Conservation (phyloP, 2,888 invertebrate genomes). For the Heliconius ethilla region DNA sequence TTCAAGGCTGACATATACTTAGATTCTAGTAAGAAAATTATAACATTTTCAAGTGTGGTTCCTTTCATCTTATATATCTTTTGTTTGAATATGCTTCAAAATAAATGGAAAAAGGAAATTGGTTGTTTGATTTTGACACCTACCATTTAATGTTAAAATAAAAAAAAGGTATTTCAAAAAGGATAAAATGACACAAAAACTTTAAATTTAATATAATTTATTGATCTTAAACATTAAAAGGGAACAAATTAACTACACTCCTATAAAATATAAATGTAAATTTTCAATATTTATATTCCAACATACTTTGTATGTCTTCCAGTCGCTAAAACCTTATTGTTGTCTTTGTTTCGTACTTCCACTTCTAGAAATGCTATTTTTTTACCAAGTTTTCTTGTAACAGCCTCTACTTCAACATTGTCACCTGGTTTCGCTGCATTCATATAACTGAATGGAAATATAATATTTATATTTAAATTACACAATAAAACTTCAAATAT, state of each 20-base stretch:
- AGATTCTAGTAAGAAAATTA: neutral
- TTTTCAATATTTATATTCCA: slow-evolving; percentile 49
- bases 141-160: neutral
- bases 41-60: neutral
- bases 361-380: slow-evolving; percentile 92
- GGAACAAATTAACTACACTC: neutral
- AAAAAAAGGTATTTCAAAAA: neutral
- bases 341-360: slow-evolving; percentile 88
- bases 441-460: slow-evolving; percentile 84
- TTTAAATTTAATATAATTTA: neutral
- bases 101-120: slow-evolving; percentile 7
- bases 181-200: neutral
- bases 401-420: slow-evolving; percentile 88
- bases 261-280: neutral
- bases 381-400: slow-evolving; percentile 88
- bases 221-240: neutral
- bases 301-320: slow-evolving; percentile 92
- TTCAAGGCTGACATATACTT: neutral
- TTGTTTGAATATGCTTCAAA: neutral
- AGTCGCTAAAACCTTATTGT: slow-evolving; percentile 87
- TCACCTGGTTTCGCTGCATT: slow-evolving; percentile 90
- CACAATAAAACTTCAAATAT: neutral
- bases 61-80: neutral
- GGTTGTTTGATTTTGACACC: neutral
- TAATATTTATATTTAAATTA: neutral